A percentile compares a stretch with the other conserved stretches of the same genome.
These are phyloP conservation scores for Betta splendens DNA, from an alignment of 2,797 vertebrate species.

Conservation along the genomic window DNA sequence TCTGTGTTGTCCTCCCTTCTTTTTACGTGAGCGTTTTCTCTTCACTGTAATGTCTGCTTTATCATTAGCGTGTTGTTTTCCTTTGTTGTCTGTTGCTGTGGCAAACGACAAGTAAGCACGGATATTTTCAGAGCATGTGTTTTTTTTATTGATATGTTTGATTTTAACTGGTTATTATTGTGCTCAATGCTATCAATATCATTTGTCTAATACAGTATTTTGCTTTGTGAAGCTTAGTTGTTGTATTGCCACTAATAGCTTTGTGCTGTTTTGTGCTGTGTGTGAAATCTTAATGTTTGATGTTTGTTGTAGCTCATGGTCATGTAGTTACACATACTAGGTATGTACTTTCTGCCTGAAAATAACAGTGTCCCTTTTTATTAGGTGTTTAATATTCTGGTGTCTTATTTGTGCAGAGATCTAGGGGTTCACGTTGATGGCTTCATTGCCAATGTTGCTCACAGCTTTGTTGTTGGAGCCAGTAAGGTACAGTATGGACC, in stretches of 20 bases:
- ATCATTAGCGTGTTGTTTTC: constrained; percentile 15
- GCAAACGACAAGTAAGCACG: constrained; percentile 62
- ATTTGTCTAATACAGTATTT: constrained; percentile 1
- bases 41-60: constrained; percentile 41
- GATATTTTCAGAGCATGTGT: constrained; percentile 7
- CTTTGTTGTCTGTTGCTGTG: constrained; percentile 48
- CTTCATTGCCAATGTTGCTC: constrained; percentile 95
- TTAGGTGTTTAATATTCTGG: constrained; percentile 10
- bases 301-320: constrained; percentile 7
- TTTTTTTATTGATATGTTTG: constrained; percentile 1
- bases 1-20: constrained; percentile 43
- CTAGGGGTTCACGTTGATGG: constrained; percentile 95
- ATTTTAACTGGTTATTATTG: constrained; percentile 16
- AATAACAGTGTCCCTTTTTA: constrained; percentile 1
- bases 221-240: constrained; percentile 52
- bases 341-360: constrained; percentile 33
- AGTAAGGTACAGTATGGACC: constrained; percentile 81
- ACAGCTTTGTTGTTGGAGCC: constrained; percentile 91
- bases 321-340: constrained; percentile 8
- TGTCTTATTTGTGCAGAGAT: constrained; percentile 79
- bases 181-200: constrained; percentile 19
- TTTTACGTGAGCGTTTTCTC: constrained; percentile 31
- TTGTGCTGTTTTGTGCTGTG: constrained; percentile 29
- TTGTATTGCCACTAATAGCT: constrained; percentile 60
- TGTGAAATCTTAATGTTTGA: constrained; percentile 22